These are phyloP conservation scores for Sclerodermus sp. DNA, from an alignment of 2,888 invertebrate genomes.

Conservation along the genomic window DNA sequence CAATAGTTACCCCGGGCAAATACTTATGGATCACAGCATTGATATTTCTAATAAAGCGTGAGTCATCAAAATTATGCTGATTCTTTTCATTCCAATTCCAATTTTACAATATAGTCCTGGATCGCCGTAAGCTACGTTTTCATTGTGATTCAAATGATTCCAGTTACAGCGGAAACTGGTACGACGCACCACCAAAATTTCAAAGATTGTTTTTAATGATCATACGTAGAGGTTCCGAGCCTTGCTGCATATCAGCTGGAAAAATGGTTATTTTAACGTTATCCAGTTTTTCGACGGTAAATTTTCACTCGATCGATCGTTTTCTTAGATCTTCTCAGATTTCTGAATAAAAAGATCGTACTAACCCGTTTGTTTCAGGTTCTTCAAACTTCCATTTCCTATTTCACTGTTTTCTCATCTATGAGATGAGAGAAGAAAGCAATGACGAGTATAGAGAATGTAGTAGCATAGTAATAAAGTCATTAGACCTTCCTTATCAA, in stretches of 20 bases:
- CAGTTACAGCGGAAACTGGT: constrained; percentile 1
- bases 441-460: too few relatives aligned
- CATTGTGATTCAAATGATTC: neutral
- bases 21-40: neutral
- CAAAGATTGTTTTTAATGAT: neutral
- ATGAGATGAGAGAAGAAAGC: neutral
- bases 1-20: neutral
- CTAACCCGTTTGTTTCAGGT: too few relatives aligned
- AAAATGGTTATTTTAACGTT: constrained; percentile 1
- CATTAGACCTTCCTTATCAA: too few relatives aligned
- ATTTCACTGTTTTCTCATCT: neutral
- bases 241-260: neutral
- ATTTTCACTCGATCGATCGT: too few relatives aligned
- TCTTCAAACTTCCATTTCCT: neutral
- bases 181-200: neutral
- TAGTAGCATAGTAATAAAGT: too few relatives aligned
- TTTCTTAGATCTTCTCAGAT: too few relatives aligned
- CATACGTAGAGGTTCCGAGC: neutral
- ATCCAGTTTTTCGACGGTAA: neutral
- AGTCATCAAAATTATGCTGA: neutral
- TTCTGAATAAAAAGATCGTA: too few relatives aligned
- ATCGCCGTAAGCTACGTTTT: too few relatives aligned
- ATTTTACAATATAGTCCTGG: too few relatives aligned
- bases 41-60: neutral
- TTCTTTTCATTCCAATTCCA: too few relatives aligned